These are phyloP conservation scores for Scopus umbretta DNA, from an alignment of 2,113 vertebrate genomes.

Conservation along the genomic window DNA sequence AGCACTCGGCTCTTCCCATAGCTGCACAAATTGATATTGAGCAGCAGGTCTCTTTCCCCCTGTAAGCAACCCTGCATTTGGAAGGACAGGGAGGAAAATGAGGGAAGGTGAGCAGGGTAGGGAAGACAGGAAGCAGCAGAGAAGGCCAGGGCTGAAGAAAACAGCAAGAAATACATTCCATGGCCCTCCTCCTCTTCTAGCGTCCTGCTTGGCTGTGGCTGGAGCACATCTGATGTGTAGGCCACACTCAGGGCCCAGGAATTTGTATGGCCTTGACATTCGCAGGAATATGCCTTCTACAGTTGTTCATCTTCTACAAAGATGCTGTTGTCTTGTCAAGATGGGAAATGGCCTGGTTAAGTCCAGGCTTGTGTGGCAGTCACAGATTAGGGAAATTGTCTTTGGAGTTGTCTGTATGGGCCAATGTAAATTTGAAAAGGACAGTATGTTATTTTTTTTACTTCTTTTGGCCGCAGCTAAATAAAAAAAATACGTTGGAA, in stretches of 20 bases:
- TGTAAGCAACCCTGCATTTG: neutral
- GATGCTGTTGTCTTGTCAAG: neutral
- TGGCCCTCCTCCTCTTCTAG: neutral
- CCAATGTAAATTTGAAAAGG: slow-evolving; percentile 31
- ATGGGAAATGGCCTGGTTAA: neutral
- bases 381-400: neutral
- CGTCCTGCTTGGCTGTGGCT: neutral
- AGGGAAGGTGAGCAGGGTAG: neutral
- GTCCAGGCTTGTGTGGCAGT: neutral
- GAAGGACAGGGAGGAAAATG: neutral
- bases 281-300: neutral
- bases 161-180: neutral
- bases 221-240: neutral
- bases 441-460: neutral
- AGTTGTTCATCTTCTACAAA: neutral
- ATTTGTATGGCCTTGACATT: neutral
- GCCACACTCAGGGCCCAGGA: neutral
- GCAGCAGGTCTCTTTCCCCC: accelerated
- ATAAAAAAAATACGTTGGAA: slow-evolving; percentile 23
- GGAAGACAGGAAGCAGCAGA: neutral
- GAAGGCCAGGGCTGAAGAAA: neutral
- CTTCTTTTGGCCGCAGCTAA: neutral
- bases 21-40: neutral
- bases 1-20: neutral
- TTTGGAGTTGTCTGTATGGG: neutral